Conservation (phyloP, 2,888 invertebrate species). For the Ectropis crepuscularia region DNA sequence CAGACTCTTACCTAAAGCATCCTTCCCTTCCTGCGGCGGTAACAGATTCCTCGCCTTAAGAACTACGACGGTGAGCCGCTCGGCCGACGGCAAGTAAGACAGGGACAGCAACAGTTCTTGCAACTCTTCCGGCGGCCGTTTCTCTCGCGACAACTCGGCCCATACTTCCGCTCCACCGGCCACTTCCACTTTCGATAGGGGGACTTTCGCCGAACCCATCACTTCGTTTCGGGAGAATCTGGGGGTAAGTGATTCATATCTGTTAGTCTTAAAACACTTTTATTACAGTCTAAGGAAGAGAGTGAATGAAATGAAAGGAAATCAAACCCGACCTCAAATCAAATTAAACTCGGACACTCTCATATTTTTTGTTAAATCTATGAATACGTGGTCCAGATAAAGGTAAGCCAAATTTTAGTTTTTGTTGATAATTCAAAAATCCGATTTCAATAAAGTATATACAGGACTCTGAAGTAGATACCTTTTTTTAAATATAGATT, state of each 20-base stretch:
- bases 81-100: conserved; percentile 95
- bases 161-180: conserved; percentile 92
- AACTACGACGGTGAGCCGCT: conserved; percentile 92
- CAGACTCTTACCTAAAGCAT: conserved; percentile 83
- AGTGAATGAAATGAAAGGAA: too few relatives aligned
- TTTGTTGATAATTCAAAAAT: too few relatives aligned
- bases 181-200: conserved; percentile 91
- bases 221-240: conserved; percentile 95
- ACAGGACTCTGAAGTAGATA: too few relatives aligned
- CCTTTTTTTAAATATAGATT: too few relatives aligned
- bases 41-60: conserved; percentile 94
- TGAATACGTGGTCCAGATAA: too few relatives aligned
- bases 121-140: conserved; percentile 92
- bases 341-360: too few relatives aligned
- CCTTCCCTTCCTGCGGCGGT: conserved; percentile 87
- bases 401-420: too few relatives aligned
- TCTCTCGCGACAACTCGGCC: conserved; percentile 93
- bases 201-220: conserved; percentile 92
- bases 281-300: too few relatives aligned
- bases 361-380: too few relatives aligned
- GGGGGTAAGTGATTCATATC: conserved; percentile 9
- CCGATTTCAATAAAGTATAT: too few relatives aligned
- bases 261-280: too few relatives aligned
- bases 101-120: conserved; percentile 93
- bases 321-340: too few relatives aligned